phyloP scores from a whole-genome alignment of 2,888 invertebrate species.

The Drosophila affinis region DNA sequence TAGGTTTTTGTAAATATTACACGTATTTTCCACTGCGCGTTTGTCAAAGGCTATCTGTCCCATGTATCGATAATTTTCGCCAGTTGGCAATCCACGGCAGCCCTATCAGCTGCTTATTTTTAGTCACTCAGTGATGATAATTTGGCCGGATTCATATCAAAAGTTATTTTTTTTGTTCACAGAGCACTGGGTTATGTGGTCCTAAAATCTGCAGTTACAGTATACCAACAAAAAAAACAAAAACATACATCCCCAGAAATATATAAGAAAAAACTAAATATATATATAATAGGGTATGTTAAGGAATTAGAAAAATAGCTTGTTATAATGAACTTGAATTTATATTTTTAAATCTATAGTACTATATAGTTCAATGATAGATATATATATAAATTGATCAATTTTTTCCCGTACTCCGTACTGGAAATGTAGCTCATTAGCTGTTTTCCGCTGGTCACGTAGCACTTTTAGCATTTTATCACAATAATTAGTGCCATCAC shows the following conservation, averaged over 20 bases:
- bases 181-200: no score
- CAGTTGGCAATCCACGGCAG: background rate
- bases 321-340: background rate
- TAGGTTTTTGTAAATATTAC: conserved; percentile 41
- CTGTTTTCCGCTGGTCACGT: background rate
- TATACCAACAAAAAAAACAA: no score
- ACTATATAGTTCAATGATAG: background rate
- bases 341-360: no score
- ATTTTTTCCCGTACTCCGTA: background rate
- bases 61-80: background rate
- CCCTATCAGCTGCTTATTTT: background rate
- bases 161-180: background rate
- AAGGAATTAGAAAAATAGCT: background rate
- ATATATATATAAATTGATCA: background rate
- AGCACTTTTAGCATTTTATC: background rate
- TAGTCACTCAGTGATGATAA: background rate
- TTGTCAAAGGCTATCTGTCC: background rate
- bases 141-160: background rate
- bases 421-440: background rate
- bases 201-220: no score
- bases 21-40: conserved; percentile 38
- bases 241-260: background rate
- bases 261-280: background rate
- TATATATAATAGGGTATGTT: background rate
- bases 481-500: background rate